Evolutionary conservation across 2,888 invertebrate species (phyloP).

Genomic region (Agriopis aurantiaria): DNA sequence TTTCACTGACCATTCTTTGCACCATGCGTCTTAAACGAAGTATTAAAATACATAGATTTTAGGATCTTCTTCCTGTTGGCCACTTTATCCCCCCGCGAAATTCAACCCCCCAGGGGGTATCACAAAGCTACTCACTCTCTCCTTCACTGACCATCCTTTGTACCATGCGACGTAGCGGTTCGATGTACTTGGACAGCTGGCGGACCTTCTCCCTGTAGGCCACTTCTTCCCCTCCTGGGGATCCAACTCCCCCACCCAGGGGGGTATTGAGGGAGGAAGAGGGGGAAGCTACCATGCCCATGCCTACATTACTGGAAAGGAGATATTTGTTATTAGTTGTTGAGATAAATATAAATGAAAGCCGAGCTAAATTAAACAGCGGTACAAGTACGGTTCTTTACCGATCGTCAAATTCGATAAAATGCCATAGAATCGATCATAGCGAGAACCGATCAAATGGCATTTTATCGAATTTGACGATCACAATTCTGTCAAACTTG

Average conservation of each 20-base stretch:
- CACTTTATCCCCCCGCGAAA: too few relatives aligned
- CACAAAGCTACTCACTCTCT: constrained; percentile 76
- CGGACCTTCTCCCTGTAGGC: constrained; percentile 97
- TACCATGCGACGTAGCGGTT: constrained; percentile 96
- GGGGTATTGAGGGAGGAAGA: constrained; percentile 94
- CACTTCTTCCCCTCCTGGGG: constrained; percentile 91
- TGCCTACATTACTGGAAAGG: constrained; percentile 64
- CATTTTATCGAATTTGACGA: too few relatives aligned
- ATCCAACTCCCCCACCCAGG: constrained; percentile 75
- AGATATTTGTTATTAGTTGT: constrained; percentile 16
- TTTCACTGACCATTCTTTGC: too few relatives aligned
- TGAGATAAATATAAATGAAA: not conserved
- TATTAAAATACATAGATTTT: too few relatives aligned
- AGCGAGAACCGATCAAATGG: too few relatives aligned
- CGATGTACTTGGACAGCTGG: constrained; percentile 97
- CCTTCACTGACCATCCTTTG: constrained; percentile 95
- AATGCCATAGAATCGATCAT: too few relatives aligned
- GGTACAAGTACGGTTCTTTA: too few relatives aligned
- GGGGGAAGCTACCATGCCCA: constrained; percentile 90
- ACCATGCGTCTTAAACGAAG: too few relatives aligned
- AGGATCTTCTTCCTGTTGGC: too few relatives aligned
- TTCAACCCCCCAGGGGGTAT: too few relatives aligned
- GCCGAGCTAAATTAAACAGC: not conserved
- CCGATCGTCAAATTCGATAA: too few relatives aligned
- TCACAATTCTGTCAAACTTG: too few relatives aligned